Conservation (phyloP, 1,140 invertebrate genomes). For the Cyrtorhinus lividipennis region DNA sequence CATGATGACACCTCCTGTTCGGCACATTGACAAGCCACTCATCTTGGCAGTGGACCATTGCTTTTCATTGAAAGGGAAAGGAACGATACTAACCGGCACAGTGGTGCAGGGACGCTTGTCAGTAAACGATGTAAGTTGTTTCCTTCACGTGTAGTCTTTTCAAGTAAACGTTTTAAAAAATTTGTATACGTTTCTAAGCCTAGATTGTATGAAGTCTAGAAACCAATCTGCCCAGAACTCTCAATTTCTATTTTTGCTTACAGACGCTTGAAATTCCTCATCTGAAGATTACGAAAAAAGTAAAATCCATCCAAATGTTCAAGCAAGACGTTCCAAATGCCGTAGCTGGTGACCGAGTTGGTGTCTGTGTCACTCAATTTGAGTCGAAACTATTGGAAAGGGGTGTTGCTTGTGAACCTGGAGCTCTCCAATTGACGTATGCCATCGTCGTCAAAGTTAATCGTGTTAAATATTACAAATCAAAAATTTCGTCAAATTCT, state of each 20-base stretch:
- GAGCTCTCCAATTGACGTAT: constrained; percentile 35
- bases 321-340: constrained; percentile 41
- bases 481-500: constrained; percentile 30
- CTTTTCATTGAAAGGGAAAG: constrained; percentile 58
- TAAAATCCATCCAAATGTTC: constrained; percentile 67
- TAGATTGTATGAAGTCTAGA: too few relatives aligned
- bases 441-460: constrained; percentile 38
- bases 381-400: constrained; percentile 53
- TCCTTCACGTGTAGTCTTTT: too few relatives aligned
- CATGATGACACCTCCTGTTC: constrained; percentile 36
- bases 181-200: too few relatives aligned
- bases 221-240: too few relatives aligned
- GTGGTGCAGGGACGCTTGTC: constrained; percentile 46
- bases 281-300: constrained; percentile 44
- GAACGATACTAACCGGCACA: constrained; percentile 60
- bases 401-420: constrained; percentile 43
- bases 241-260: constrained; percentile 19
- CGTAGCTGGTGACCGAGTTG: constrained; percentile 50
- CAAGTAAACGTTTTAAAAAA: too few relatives aligned
- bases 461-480: constrained; percentile 37
- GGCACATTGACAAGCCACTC: constrained; percentile 37
- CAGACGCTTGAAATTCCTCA: constrained; percentile 45
- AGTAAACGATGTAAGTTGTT: constrained; percentile 44
- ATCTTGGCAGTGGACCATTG: constrained; percentile 67
- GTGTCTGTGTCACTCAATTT: constrained; percentile 59